phyloP scores from a whole-genome alignment of 2,797 vertebrate species.

The Meriones psammophilus region DNA sequence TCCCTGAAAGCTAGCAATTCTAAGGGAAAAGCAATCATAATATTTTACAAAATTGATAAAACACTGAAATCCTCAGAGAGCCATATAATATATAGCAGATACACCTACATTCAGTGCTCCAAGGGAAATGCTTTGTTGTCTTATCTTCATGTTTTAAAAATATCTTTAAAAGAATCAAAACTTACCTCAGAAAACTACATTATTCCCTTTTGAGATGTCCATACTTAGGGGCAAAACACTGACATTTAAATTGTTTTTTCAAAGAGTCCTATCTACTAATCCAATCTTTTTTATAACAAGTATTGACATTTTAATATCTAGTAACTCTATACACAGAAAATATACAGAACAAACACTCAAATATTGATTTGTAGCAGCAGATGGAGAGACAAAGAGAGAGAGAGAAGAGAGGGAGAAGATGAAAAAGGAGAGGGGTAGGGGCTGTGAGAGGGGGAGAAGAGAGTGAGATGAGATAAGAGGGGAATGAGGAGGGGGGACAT shows the following conservation, averaged over 20 bases:
- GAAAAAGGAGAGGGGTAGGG: not conserved
- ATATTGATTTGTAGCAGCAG: not conserved
- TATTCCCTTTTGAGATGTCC: not conserved
- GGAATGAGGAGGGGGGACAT: too few species aligned
- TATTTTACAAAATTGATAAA: not conserved
- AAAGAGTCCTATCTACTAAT: not conserved
- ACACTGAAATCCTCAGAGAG: not conserved
- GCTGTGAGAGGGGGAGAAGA: too few species aligned
- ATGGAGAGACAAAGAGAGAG: not conserved
- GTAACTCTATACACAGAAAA: not conserved
- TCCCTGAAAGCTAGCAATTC: not conserved
- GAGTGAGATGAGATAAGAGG: too few species aligned
- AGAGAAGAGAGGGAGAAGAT: not conserved
- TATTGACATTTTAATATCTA: slow-evolving; percentile 9
- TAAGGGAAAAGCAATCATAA: not conserved
- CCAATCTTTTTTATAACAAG: not conserved
- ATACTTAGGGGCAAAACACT: not conserved
- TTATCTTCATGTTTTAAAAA: not conserved
- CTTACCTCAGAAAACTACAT: not conserved
- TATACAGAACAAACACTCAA: not conserved
- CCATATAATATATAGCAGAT: not conserved
- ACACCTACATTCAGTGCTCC: not conserved
- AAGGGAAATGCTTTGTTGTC: not conserved
- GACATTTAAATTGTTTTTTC: slow-evolving; percentile 15
- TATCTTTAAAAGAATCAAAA: slow-evolving; percentile 1